These are phyloP conservation scores for Napeogenes sylphis DNA, from an alignment of 2,888 invertebrate species.

Conservation along the genomic window DNA sequence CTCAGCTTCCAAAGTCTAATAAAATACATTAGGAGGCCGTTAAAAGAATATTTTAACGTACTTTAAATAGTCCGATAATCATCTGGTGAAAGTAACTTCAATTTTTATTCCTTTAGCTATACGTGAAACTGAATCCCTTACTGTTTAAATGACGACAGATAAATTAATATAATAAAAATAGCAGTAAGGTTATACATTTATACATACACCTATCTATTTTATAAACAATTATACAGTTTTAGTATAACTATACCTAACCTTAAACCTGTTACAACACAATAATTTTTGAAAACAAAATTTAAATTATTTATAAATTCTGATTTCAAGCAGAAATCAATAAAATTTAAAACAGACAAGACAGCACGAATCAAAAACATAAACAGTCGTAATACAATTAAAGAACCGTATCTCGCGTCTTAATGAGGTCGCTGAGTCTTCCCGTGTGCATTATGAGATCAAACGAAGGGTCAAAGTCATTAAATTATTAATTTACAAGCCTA, in stretches of 20 bases:
- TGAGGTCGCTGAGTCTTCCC: constrained; percentile 66
- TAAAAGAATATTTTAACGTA: constrained; percentile 74
- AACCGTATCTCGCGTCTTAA: constrained; percentile 59
- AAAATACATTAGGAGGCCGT: constrained; percentile 66
- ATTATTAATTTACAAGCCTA: constrained; percentile 70
- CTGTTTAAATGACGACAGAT: constrained; percentile 12
- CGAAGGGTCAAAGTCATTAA: constrained; percentile 64
- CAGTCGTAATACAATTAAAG: constrained; percentile 62
- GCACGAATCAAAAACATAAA: constrained; percentile 55
- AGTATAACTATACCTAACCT: too few species aligned
- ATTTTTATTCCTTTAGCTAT: constrained; percentile 58
- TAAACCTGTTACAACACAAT: too few species aligned
- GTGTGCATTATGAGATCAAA: constrained; percentile 66
- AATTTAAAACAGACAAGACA: constrained; percentile 22
- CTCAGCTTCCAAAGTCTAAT: constrained; percentile 56
- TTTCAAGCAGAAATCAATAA: neutral
- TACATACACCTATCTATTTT: neutral
- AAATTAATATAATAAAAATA: constrained; percentile 9
- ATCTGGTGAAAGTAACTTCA: constrained; percentile 72
- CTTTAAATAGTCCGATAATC: constrained; percentile 75
- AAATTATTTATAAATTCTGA: neutral
- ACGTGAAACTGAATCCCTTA: constrained; percentile 61
- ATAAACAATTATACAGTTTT: too few species aligned
- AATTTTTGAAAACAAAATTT: neutral
- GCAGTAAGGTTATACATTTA: neutral